Evolutionary conservation across 2,888 invertebrate genomes (phyloP), one percentile per base, ranked within the genome.

Genomic region (Philereme transversata): DNA sequence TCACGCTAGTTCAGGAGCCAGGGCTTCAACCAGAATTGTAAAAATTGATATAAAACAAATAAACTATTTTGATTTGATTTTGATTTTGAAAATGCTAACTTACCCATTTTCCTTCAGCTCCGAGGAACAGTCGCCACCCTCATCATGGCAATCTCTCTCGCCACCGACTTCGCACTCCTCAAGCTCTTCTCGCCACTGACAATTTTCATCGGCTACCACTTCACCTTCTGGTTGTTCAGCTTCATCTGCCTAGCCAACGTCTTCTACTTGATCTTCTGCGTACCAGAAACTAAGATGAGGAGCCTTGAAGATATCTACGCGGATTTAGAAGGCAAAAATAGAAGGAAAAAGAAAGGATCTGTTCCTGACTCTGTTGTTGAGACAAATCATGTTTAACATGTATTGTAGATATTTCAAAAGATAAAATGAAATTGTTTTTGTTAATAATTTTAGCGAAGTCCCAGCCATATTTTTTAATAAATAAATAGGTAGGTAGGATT

Each of bases 271-370:
- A 94, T 96, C 67, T 88, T 95, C 73, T 96, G 93, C 79, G 97
- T 99, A n/a, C 99, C 99, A 3, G 99, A 99, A 88, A 99, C 99
- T 0, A 96, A 97, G 79, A 98, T 97, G 71, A 95, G 97, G 78
- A 96, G 95, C 51, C 92, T 99, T 58, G 97, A 98, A 84, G 98
- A 98, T 70, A 98, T 99, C 75, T 97, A 97, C 81, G 94, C 95
- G 44, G 95, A 96, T 74, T 92, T 97, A 77, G 95, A 95, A 70
- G 95, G 94, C 1, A 89, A 84, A 59, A 86, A 86, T 40, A 86
- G 90, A 55, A 77, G 69, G 52, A 79, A 74, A 55, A 79, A 71
- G 54, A 75, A 75, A 6, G 70, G 70, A 22, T 22, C 22, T 22
- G 22, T 22, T 22, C 22, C 22, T 5, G 69, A 76, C 3, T n/a